Evolutionary conservation across 2,888 invertebrate genomes (phyloP), one percentile per base, ranked within the genome.

Genomic region (Rutpela maculata): DNA sequence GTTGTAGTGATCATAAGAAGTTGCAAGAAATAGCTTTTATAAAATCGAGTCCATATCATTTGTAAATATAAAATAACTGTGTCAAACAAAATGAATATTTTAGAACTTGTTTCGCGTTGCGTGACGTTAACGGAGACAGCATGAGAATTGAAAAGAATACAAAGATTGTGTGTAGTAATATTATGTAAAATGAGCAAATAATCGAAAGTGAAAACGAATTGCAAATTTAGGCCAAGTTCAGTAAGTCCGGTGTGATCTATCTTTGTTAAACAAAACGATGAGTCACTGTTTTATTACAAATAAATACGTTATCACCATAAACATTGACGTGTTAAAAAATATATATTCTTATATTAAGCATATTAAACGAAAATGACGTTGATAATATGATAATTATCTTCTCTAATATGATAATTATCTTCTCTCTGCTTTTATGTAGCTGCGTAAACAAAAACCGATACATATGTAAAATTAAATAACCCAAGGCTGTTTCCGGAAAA

Each of bases 221-320:
- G 83, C 83, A 83, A 84, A 86, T 87, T 86, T 84, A 84, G 88
- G 88, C 87, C 88, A 88, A 88, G 88, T 88, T 90, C 89, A 88
- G 84, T 85, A 84, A 84, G 86, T 70, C 81, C 75, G 73, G 70
- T 75, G 67, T 72, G 60, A 79, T 78, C 75, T 77, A 69, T 77
- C 78, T 79, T 81, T 81, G 81, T 80, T 78, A 56, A 75, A 69
- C 75, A 70, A 63, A 77, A 65, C 74, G 78, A 80, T 81, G 80
- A 81, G 59, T 81, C 81, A 81, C 63, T 75, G 76, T 75, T 75
- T 78, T 76, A 77, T 65, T 76, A 78, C 56, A 69, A 77, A 77
- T 65, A 19, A 38, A 35, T 59, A 38, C 59, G 7, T 43, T 65
- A 38, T 17, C 65, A 38, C 43, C 17, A 43, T 19, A 35, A 35